Conservation (phyloP, 1,140 invertebrate species). For the Akabosia matsudoensis region DNA sequence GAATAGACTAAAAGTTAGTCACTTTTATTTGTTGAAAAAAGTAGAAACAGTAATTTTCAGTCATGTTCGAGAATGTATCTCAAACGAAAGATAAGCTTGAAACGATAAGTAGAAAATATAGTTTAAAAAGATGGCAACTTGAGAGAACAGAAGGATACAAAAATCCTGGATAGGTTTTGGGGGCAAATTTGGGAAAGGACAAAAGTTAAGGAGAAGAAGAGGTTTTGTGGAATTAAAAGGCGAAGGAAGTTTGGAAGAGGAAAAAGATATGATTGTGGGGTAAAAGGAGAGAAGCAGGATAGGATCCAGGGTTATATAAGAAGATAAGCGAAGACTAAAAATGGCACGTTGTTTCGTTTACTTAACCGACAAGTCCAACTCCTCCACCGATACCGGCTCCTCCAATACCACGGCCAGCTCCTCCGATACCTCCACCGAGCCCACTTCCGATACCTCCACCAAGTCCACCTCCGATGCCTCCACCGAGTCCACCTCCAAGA, state of each 20-base stretch:
- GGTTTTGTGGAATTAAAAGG: not conserved
- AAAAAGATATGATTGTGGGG: not conserved
- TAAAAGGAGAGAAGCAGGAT: not conserved
- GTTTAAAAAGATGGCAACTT: conserved; percentile 3
- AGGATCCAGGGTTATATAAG: too few species aligned
- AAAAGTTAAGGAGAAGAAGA: not conserved
- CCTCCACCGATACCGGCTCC: not conserved
- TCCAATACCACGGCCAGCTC: too few species aligned
- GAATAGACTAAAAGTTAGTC: not conserved
- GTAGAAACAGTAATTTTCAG: not conserved
- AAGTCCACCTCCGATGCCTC: not conserved
- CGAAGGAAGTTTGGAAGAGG: too few species aligned
- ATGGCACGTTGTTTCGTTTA: not conserved
- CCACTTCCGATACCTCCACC: too few species aligned
- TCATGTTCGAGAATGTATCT: not conserved
- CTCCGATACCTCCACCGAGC: too few species aligned
- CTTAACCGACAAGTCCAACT: not conserved
- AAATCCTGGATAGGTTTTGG: not conserved
- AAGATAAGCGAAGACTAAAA: not conserved
- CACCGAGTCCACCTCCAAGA: not conserved
- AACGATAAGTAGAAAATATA: too few species aligned
- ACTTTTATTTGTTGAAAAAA: not conserved
- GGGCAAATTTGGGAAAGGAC: not conserved
- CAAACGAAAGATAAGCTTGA: not conserved
- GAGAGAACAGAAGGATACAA: not conserved